Evolutionary conservation across 1,140 invertebrate genomes (phyloP).

Genomic region (Asobara japonica): DNA sequence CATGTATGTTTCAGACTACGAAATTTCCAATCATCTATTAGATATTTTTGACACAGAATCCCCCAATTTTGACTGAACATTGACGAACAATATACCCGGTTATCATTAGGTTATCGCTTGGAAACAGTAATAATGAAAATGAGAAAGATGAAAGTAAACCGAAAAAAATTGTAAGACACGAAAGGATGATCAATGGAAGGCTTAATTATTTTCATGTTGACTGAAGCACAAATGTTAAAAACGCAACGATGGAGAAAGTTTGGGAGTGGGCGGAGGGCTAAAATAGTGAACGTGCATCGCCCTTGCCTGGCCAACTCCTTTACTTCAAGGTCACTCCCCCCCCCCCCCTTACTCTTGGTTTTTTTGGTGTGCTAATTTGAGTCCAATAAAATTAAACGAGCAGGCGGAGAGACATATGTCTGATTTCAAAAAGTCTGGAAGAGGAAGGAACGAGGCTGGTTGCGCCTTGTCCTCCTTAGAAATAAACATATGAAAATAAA

Average conservation of each 20-base stretch:
- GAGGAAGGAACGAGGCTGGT: conserved; percentile 20
- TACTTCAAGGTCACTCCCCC: not conserved
- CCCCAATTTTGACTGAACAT: too few species aligned
- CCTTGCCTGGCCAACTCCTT: not conserved
- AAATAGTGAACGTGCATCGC: not conserved
- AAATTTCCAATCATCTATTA: too few species aligned
- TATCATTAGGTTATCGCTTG: too few species aligned
- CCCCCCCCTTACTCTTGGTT: not conserved
- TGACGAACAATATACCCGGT: too few species aligned
- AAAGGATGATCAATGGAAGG: too few species aligned
- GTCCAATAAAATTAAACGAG: not conserved
- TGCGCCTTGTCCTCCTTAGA: not conserved
- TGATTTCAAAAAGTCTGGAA: conserved; percentile 5
- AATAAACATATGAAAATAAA: not conserved
- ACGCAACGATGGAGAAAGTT: not conserved
- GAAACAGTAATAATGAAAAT: too few species aligned
- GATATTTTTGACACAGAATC: too few species aligned
- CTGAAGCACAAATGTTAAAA: not conserved
- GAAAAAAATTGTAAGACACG: too few species aligned
- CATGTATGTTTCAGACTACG: too few species aligned
- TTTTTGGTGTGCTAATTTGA: not conserved
- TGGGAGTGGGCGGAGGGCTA: not conserved
- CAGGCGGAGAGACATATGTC: not conserved
- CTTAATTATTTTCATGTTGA: not conserved
- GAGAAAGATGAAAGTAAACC: too few species aligned